Percentiles rank a stretch among this genome's conserved stretches.
These are phyloP conservation scores for Albula glossodonta DNA, from an alignment of 2,113 vertebrate species.

Conservation along the genomic window DNA sequence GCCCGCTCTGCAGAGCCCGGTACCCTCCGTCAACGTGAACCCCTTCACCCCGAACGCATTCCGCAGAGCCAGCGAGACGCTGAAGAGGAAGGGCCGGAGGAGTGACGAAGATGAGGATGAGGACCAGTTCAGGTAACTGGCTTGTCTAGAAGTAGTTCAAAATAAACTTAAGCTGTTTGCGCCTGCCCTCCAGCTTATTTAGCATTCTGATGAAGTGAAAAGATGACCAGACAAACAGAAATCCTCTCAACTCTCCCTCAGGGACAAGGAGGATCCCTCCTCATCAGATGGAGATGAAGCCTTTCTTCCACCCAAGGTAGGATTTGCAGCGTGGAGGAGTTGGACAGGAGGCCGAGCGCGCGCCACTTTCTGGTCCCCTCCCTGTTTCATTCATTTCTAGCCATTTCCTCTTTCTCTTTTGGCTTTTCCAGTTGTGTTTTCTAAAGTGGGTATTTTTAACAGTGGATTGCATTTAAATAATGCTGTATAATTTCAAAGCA, in stretches of 20 bases:
- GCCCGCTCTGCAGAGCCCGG: conserved; percentile 41
- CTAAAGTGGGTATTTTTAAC: neutral
- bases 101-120: conserved; percentile 59
- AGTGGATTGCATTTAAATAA: neutral
- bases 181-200: neutral
- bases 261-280: conserved; percentile 67
- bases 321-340: neutral
- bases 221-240: neutral
- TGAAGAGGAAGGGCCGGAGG: conserved; percentile 70
- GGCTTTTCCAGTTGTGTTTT: neutral
- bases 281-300: conserved; percentile 70
- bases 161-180: neutral
- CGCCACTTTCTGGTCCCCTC: neutral
- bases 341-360: neutral
- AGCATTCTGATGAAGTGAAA: neutral
- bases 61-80: conserved; percentile 52
- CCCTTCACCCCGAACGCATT: conserved; percentile 88
- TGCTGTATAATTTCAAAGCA: neutral
- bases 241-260: conserved; percentile 25
- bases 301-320: conserved; percentile 58
- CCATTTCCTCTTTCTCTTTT: neutral
- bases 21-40: conserved; percentile 85
- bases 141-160: neutral
- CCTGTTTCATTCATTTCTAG: neutral
- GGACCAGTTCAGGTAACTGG: conserved; percentile 53